Conservation (phyloP, 2,888 invertebrate species). For the Tyria jacobaeae region DNA sequence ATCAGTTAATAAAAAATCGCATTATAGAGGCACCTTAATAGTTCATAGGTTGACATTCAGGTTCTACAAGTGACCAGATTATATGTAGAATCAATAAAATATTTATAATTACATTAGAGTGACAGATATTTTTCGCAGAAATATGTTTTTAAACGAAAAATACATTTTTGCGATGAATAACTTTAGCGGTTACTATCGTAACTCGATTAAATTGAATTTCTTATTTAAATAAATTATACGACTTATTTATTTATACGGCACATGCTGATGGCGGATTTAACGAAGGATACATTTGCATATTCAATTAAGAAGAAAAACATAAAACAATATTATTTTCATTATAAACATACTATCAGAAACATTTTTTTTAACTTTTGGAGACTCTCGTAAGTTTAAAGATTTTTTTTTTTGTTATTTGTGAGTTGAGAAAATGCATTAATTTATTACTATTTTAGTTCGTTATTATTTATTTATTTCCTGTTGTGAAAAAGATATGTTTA, state of each 20-base stretch:
- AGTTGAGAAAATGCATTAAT: no score
- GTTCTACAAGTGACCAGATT: constrained; percentile 67
- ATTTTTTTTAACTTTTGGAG: no score
- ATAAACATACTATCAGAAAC: no score
- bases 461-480: no score
- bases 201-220: constrained; percentile 27
- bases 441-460: no score
- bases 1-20: constrained; percentile 11
- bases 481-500: neutral
- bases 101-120: constrained; percentile 59
- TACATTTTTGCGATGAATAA: constrained; percentile 23
- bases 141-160: constrained; percentile 39
- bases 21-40: constrained; percentile 59
- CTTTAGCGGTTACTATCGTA: constrained; percentile 29
- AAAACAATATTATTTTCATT: no score
- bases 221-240: neutral
- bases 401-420: no score
- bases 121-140: constrained; percentile 55
- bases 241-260: neutral
- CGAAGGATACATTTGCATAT: no score
- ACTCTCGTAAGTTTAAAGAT: neutral
- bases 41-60: constrained; percentile 78
- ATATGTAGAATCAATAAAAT: constrained; percentile 61
- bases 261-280: neutral
- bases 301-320: no score